Percentiles rank a stretch among this genome's conserved stretches.
Conservation (phyloP, 2,888 invertebrate genomes). For the Agrotis segetum region DNA sequence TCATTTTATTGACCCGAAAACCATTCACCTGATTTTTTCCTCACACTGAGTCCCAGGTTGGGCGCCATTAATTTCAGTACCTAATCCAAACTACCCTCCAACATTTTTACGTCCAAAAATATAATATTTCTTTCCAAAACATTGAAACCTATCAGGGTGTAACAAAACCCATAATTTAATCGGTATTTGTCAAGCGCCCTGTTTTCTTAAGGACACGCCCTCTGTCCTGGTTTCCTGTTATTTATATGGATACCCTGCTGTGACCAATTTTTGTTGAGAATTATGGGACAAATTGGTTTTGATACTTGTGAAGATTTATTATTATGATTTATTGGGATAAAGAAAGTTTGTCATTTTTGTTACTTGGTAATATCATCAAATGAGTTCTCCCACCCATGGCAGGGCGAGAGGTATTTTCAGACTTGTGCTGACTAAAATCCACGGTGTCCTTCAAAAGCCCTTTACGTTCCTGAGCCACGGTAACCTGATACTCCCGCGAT, state of each 20-base stretch:
- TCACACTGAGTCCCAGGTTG: conserved; percentile 35
- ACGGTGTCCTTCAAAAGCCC: too few relatives aligned
- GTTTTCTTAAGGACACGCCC: conserved; percentile 33
- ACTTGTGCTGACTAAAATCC: too few relatives aligned
- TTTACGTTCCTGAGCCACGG: too few relatives aligned
- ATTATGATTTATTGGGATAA: conserved; percentile 14
- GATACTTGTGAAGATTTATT: conserved; percentile 23
- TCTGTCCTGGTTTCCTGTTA: conserved; percentile 32
- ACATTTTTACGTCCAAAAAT: conserved; percentile 17
- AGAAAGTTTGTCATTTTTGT: conserved; percentile 2
- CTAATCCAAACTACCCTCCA: conserved; percentile 18
- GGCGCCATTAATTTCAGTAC: conserved; percentile 45
- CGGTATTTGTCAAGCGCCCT: conserved; percentile 43
- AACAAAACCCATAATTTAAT: conserved; percentile 47
- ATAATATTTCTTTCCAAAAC: conserved; percentile 36
- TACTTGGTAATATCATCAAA: too few relatives aligned
- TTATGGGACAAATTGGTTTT: conserved; percentile 37
- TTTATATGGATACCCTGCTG: conserved; percentile 40
- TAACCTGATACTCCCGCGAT: too few relatives aligned
- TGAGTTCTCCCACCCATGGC: too few relatives aligned
- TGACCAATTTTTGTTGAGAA: conserved; percentile 38
- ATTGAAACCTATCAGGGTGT: conserved; percentile 49
- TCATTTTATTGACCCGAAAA: neutral
- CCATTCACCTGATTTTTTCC: neutral
- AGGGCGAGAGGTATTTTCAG: too few relatives aligned